Evolutionary conservation across 2,888 invertebrate species (phyloP), one percentile per base, ranked within the genome.

Genomic region (Callyntrura guangdongensis): DNA sequence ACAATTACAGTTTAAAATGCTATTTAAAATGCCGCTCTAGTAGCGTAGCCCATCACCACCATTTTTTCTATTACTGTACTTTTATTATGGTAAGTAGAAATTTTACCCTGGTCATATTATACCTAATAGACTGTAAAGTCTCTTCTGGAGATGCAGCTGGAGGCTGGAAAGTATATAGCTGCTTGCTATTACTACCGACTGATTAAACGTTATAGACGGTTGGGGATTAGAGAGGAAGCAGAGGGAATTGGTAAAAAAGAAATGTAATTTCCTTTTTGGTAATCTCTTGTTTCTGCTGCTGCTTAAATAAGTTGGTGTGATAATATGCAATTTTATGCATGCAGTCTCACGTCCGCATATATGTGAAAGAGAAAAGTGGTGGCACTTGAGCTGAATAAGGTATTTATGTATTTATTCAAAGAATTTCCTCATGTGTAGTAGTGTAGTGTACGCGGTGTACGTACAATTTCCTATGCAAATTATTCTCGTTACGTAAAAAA

Each of bases 1-100:
- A 86, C 85, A 86, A 86, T 86, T 74, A 74, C 85, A 59, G 74
- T 74, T 74, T 86, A 86, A 86, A 84, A 45, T 47, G 22, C 84
- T 67, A 64, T 84, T 53, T 69, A 72, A 74, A 59, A 64, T 59
- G 74, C 85, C 85, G 85, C 74, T 74, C 59, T 20, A 45, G 25
- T 3, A 47, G 49, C 17, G 20, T 49, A 49, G 49, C 47, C n/a
- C n/a, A n/a, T n/a, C n/a, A 74, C 0, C 6, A 9, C 8, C 14
- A n/a, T 47, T n/a, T n/a, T n/a, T n/a, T n/a, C n/a, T n/a, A n/a
- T n/a, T n/a, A n/a, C n/a, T n/a, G n/a, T n/a, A 36, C 36, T 69
- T 36, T 69, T 36, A 69, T 69, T 69, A 69, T 69, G 69, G 69
- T 69, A 69, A 69, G 36, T 69, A 69, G 36, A 14, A n/a, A n/a